Conservation (phyloP, 2,797 vertebrate genomes). For the Amblyopsis hoosieri region DNA sequence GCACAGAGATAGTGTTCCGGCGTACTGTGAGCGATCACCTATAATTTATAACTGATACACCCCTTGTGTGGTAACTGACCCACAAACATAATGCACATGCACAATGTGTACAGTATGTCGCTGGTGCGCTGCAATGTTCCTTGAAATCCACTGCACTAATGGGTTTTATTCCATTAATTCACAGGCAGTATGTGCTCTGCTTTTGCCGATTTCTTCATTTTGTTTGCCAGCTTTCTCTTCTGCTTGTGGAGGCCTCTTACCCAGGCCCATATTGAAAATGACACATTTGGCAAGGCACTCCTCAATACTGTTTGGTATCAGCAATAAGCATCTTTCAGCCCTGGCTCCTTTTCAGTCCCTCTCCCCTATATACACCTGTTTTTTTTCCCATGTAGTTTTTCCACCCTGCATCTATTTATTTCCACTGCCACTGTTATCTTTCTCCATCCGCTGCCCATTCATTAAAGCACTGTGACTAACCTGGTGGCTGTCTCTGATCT, state of each 20-base stretch:
- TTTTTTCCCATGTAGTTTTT: conserved; percentile 9
- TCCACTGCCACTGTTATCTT: conserved; percentile 20
- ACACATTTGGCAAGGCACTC: conserved; percentile 28
- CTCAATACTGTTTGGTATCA: conserved; percentile 30
- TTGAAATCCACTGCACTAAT: background rate
- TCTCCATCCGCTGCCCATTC: conserved; percentile 39
- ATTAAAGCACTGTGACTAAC: conserved; percentile 33
- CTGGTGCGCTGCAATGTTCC: too few relatives aligned
- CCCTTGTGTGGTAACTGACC: background rate
- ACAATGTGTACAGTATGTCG: background rate
- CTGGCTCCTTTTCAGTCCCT: conserved; percentile 26
- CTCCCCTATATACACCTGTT: conserved; percentile 33
- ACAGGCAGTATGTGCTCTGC: background rate
- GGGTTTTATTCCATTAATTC: conserved; percentile 26
- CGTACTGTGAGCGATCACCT: conserved; percentile 1
- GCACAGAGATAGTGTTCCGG: conserved; percentile 12
- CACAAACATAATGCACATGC: background rate
- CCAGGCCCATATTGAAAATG: conserved; percentile 24
- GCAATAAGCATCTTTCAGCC: conserved; percentile 23
- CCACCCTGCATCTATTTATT: conserved; percentile 32
- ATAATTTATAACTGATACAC: background rate
- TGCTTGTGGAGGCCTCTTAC: conserved; percentile 14
- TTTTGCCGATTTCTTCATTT: conserved; percentile 9
- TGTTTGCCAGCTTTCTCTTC: conserved; percentile 1
- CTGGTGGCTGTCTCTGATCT: conserved; percentile 49